Conservation (phyloP, 2,797 vertebrate species). For the Poeciliopsis presidionis region DNA sequence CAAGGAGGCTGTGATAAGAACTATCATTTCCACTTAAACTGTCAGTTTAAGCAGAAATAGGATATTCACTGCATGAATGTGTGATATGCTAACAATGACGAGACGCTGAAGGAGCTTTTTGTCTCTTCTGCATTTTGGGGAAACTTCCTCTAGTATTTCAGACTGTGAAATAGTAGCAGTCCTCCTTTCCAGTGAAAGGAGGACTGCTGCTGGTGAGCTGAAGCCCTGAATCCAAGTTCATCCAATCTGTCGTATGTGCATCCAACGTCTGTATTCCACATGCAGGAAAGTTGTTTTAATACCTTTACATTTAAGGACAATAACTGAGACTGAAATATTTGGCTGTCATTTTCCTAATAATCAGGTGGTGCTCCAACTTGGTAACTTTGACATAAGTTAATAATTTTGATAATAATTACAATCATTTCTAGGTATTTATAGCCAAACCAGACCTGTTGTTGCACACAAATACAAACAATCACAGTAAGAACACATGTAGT, state of each 20-base stretch:
- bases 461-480: not conserved
- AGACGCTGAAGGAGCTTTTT: not conserved
- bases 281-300: not conserved
- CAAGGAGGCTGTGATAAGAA: not conserved
- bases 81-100: not conserved
- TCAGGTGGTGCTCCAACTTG: not conserved
- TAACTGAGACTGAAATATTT: not conserved
- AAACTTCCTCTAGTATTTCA: not conserved
- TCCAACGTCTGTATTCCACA: too few species aligned
- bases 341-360: not conserved
- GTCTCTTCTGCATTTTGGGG: not conserved
- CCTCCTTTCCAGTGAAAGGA: not conserved
- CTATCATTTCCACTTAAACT: not conserved
- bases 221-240: too few species aligned
- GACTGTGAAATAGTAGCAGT: too few species aligned
- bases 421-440: not conserved
- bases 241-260: too few species aligned
- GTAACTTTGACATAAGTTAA: not conserved
- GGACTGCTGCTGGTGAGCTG: not conserved
- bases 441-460: not conserved
- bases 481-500: not conserved
- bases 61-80: not conserved
- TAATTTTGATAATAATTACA: not conserved
- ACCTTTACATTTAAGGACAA: not conserved
- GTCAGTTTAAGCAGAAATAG: not conserved